These are phyloP conservation scores for Tauraco hartlaubi DNA, from an alignment of 2,797 vertebrate species.

Conservation along the genomic window DNA sequence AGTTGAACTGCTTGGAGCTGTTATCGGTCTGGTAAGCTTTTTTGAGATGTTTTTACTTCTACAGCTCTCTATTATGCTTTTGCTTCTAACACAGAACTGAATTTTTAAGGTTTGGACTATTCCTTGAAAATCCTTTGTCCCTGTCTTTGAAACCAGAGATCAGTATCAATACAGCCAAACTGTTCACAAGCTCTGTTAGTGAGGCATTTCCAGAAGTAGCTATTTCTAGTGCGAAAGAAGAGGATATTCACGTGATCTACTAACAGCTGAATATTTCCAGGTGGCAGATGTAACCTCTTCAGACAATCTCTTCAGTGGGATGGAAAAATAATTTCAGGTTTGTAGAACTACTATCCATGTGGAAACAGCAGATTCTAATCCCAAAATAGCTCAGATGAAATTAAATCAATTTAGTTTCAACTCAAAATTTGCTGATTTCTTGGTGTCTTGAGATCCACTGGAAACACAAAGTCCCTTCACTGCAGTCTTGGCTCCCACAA, in stretches of 20 bases:
- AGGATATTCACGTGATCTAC: background rate
- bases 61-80: background rate
- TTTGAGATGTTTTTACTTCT: background rate
- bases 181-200: background rate
- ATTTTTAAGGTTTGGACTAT: background rate
- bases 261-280: background rate
- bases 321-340: background rate
- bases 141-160: background rate
- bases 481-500: background rate
- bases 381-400: background rate
- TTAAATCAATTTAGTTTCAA: background rate
- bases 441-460: background rate
- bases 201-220: background rate
- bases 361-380: background rate
- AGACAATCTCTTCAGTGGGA: background rate
- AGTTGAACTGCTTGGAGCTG: background rate
- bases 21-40: background rate
- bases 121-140: background rate
- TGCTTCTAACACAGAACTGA: background rate
- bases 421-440: background rate
- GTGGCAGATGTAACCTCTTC: background rate
- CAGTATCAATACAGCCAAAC: background rate
- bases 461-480: background rate
- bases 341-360: background rate
- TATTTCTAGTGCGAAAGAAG: background rate